A percentile compares a stretch with the other conserved stretches of the same genome.
phyloP scores from a whole-genome alignment of 2,888 invertebrate genomes.

The Balanococcus diminutus region DNA sequence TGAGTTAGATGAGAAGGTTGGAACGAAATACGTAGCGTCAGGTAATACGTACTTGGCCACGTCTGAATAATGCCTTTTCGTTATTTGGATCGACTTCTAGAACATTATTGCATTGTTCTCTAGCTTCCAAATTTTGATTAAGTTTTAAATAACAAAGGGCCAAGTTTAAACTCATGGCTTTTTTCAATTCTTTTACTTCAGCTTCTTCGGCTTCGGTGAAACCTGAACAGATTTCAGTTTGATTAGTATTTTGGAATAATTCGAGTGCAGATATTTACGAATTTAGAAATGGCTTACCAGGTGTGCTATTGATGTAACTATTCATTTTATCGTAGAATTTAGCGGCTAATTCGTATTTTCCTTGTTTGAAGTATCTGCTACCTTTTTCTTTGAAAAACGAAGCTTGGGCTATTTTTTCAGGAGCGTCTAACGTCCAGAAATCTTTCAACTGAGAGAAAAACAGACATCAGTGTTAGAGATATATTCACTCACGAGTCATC shows the following conservation, averaged over 20 bases:
- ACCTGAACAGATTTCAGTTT: conserved; percentile 59
- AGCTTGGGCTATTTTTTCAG: conserved; percentile 81
- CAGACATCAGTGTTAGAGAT: background rate
- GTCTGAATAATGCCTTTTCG: conserved; percentile 87
- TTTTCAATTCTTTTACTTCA: conserved; percentile 66
- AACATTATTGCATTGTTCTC: conserved; percentile 77
- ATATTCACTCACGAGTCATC: background rate
- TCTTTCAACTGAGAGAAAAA: conserved; percentile 69
- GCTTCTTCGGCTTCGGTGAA: conserved; percentile 63
- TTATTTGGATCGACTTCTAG: conserved; percentile 76
- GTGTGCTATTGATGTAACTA: conserved; percentile 68
- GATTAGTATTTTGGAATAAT: background rate
- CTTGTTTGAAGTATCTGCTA: conserved; percentile 83
- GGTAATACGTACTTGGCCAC: conserved; percentile 70
- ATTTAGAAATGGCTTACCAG: conserved; percentile 61
- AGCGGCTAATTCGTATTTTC: conserved; percentile 77
- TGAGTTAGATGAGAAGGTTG: no score
- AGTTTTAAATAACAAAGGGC: conserved; percentile 80
- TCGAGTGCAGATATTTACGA: no score
- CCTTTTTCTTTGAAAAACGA: conserved; percentile 88
- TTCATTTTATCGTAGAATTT: conserved; percentile 85
- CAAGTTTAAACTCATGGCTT: conserved; percentile 80
- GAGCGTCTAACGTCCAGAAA: conserved; percentile 78
- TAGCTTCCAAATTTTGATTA: conserved; percentile 74
- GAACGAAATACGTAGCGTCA: no score